Evolutionary conservation across 2,888 invertebrate species (phyloP).

Genomic region (Oegoconia quadripuncta): DNA sequence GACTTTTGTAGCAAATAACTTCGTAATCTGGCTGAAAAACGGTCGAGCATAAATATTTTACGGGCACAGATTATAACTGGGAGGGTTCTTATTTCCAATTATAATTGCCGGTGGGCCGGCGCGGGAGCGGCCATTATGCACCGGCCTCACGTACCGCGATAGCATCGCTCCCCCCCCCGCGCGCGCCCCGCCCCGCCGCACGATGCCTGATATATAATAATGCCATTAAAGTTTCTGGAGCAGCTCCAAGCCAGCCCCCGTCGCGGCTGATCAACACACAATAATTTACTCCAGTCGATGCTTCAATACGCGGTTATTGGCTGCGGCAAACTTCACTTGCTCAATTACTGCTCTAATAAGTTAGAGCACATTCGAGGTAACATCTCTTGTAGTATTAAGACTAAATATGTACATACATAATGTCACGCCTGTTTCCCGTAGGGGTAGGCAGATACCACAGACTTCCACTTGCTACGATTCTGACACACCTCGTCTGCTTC

Average conservation of each 20-base stretch:
- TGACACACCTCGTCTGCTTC: too few relatives aligned
- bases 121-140: not conserved
- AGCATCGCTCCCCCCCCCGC: conserved; percentile 11
- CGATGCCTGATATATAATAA: conserved; percentile 33
- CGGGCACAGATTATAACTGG: not conserved
- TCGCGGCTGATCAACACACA: not conserved
- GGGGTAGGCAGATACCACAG: too few relatives aligned
- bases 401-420: too few relatives aligned
- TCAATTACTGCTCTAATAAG: too few relatives aligned
- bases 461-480: too few relatives aligned
- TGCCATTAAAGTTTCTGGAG: conserved; percentile 36
- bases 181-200: conserved; percentile 9
- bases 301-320: too few relatives aligned
- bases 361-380: too few relatives aligned
- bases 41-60: not conserved
- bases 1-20: not conserved
- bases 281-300: too few relatives aligned
- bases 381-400: too few relatives aligned
- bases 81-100: not conserved
- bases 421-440: too few relatives aligned
- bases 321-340: too few relatives aligned
- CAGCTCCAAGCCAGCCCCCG: conserved; percentile 27
- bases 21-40: not conserved
- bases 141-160: conserved; percentile 19
- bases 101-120: not conserved